Percentiles rank a stretch among this genome's conserved stretches.
Evolutionary conservation across 2,797 vertebrate species (phyloP).

Genomic region (Eupleurogrammus muticus): DNA sequence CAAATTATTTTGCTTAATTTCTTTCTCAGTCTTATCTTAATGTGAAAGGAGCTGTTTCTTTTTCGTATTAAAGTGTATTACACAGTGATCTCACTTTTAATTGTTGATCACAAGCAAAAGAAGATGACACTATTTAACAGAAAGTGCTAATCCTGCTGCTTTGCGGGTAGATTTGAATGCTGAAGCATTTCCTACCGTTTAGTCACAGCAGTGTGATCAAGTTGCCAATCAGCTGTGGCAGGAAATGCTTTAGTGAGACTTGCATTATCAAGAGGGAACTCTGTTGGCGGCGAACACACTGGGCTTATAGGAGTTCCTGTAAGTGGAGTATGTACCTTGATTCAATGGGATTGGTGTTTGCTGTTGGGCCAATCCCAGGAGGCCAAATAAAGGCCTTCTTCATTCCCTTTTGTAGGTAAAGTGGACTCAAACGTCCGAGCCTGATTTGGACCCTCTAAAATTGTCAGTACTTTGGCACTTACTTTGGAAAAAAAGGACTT

Average conservation of each 20-base stretch:
- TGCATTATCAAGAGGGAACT: conserved; percentile 43
- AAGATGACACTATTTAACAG: conserved; percentile 7
- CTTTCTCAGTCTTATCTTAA: conserved; percentile 12
- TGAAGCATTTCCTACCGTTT: conserved; percentile 41
- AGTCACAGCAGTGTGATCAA: conserved; percentile 45
- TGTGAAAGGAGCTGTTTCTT: not conserved
- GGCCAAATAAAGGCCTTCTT: conserved; percentile 68
- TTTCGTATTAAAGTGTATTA: not conserved
- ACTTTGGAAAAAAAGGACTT: conserved; percentile 49
- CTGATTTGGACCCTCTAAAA: conserved; percentile 71
- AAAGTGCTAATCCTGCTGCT: conserved; percentile 6
- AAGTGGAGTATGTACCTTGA: conserved; percentile 46
- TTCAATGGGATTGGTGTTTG: conserved; percentile 50
- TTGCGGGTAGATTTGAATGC: conserved; percentile 11
- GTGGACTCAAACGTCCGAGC: conserved; percentile 50
- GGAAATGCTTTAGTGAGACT: conserved; percentile 50
- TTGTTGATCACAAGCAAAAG: conserved; percentile 1
- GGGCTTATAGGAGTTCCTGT: conserved; percentile 39
- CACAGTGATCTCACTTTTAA: conserved; percentile 5
- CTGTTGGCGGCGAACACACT: conserved; percentile 25
- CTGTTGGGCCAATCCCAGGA: conserved; percentile 55
- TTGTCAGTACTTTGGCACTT: conserved; percentile 66
- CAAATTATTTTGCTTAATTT: too few species aligned
- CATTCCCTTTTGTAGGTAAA: conserved; percentile 56
- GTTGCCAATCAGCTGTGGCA: conserved; percentile 51